A percentile compares a stretch with the other conserved stretches of the same genome.
These are phyloP conservation scores for Troides helena DNA, from an alignment of 2,888 invertebrate species.

Conservation along the genomic window DNA sequence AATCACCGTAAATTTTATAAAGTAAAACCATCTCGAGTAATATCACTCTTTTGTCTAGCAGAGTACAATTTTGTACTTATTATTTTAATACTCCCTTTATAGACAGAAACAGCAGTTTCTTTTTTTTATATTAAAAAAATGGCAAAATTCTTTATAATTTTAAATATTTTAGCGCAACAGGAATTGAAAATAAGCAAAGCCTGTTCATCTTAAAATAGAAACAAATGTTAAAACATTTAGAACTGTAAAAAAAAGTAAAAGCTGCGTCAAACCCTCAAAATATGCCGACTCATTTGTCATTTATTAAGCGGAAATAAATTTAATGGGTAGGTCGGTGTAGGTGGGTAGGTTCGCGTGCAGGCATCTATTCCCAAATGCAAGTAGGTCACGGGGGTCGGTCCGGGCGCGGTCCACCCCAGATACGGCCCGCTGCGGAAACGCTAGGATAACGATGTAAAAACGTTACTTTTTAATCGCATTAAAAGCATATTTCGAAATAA, in stretches of 20 bases:
- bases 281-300: constrained; percentile 22
- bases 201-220: no score
- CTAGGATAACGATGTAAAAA: constrained; percentile 34
- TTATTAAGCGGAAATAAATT: constrained; percentile 36
- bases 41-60: no score
- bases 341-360: constrained; percentile 35
- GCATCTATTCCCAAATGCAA: constrained; percentile 42
- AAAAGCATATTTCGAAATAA: not conserved
- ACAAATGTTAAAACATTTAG: not conserved
- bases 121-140: no score
- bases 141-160: no score
- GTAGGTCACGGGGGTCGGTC: constrained; percentile 61
- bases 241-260: not conserved
- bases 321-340: constrained; percentile 32
- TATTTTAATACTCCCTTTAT: no score
- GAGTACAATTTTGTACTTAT: no score
- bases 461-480: constrained; percentile 48
- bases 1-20: no score
- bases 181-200: no score
- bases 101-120: no score
- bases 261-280: constrained; percentile 4
- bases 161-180: no score
- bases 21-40: no score
- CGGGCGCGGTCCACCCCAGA: constrained; percentile 44
- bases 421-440: constrained; percentile 34